phyloP scores from a whole-genome alignment of 2,113 vertebrate genomes.

The Macheiramphus alcinus region DNA sequence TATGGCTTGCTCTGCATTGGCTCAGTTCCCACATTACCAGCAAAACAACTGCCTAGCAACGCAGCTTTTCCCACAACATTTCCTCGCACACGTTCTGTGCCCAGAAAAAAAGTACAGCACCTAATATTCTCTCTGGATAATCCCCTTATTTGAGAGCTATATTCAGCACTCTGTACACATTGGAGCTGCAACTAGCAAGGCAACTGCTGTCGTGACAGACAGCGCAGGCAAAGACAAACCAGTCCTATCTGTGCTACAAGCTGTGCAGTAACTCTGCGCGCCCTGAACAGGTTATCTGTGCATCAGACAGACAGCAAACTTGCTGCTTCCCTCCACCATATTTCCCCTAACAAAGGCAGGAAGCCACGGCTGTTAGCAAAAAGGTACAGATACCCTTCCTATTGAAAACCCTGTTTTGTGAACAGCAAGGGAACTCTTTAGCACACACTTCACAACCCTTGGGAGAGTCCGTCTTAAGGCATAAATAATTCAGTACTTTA shows the following conservation, averaged over 20 bases:
- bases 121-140: neutral
- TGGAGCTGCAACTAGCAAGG: neutral
- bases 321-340: slow-evolving; percentile 54
- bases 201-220: neutral
- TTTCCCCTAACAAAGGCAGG: slow-evolving; percentile 76
- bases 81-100: neutral
- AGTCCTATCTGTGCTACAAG: neutral
- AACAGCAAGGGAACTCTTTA: neutral
- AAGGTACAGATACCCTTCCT: slow-evolving; percentile 31
- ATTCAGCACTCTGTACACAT: neutral
- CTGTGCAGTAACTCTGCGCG: neutral
- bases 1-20: neutral
- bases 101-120: neutral
- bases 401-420: neutral
- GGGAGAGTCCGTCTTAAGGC: neutral
- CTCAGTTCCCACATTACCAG: slow-evolving; percentile 39
- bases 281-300: neutral
- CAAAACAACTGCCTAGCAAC: slow-evolving; percentile 72
- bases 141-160: neutral
- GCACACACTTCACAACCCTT: neutral
- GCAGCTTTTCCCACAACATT: slow-evolving; percentile 66
- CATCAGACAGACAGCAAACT: neutral
- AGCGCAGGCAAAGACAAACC: neutral
- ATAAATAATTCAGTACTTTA: neutral
- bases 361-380: slow-evolving; percentile 16